A percentile compares a stretch with the other conserved stretches of the same genome.
Conservation (phyloP, 2,113 vertebrate species). For the Platichthys stellatus region DNA sequence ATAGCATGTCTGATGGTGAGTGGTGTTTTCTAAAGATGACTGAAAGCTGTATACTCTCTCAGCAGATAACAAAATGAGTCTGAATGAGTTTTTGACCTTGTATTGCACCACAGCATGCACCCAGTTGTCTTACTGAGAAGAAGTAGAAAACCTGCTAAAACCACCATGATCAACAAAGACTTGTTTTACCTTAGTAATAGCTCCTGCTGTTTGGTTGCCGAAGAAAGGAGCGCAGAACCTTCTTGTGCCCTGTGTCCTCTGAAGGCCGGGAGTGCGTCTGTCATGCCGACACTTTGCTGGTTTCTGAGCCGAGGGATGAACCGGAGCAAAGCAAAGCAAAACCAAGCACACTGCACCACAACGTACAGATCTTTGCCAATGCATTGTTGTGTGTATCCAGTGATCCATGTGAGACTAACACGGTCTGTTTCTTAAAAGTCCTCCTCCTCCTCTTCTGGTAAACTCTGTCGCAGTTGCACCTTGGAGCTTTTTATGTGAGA, state of each 20-base stretch:
- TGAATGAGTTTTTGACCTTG: no score
- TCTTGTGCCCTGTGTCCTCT: slow-evolving; percentile 17
- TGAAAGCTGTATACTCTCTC: no score
- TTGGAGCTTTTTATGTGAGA: slow-evolving; percentile 21
- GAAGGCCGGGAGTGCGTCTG: slow-evolving; percentile 5
- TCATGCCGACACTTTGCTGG: slow-evolving; percentile 3
- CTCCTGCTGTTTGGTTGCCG: slow-evolving; percentile 35
- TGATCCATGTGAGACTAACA: not conserved
- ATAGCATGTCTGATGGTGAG: no score
- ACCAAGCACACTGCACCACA: not conserved
- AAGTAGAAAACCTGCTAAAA: no score
- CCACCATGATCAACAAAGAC: not conserved
- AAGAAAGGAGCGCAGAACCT: slow-evolving; percentile 36
- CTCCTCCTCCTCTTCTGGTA: slow-evolving; percentile 7
- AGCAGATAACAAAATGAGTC: no score
- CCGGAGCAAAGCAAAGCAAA: slow-evolving; percentile 39
- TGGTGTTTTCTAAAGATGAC: no score
- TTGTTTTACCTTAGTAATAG: slow-evolving; percentile 45
- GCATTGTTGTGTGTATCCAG: slow-evolving; percentile 20
- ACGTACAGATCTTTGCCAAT: slow-evolving; percentile 6
- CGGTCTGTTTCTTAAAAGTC: not conserved
- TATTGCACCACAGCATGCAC: no score
- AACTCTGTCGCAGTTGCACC: slow-evolving; percentile 16
- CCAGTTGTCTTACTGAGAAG: no score
- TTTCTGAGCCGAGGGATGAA: slow-evolving; percentile 16